These are phyloP conservation scores for Apodemus sylvaticus DNA, from an alignment of 2,113 vertebrate genomes.

Conservation along the genomic window DNA sequence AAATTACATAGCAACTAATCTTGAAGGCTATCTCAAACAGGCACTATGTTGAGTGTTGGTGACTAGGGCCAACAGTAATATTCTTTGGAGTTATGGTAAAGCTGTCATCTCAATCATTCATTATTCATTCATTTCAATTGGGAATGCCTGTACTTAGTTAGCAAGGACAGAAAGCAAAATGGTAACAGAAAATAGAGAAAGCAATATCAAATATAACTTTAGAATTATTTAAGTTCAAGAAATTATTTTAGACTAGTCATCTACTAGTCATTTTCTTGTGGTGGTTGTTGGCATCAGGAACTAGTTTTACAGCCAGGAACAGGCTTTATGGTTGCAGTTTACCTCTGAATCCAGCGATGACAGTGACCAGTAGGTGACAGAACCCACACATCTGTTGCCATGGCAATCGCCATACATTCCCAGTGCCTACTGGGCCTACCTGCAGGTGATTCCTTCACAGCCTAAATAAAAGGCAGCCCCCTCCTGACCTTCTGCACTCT, in stretches of 20 bases:
- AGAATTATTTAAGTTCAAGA: not conserved
- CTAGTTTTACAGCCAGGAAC: no score
- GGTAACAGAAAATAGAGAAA: not conserved
- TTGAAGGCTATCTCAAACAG: not conserved
- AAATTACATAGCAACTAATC: not conserved
- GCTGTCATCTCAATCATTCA: not conserved
- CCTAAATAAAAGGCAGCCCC: no score
- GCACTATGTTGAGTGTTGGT: not conserved
- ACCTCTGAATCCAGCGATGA: no score
- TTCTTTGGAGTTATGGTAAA: not conserved
- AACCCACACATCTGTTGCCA: no score
- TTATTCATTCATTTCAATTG: not conserved
- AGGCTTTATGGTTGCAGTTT: no score
- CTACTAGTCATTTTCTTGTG: not conserved
- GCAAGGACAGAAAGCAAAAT: not conserved
- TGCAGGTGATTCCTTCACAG: no score
- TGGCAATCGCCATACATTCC: no score
- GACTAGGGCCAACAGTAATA: not conserved
- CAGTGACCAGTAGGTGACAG: no score
- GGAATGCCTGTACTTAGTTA: not conserved
- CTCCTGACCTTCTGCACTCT: no score
- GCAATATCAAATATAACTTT: not conserved
- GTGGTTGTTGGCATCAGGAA: no score
- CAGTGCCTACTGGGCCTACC: no score
- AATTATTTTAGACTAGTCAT: not conserved